Conservation (phyloP, 2,797 vertebrate genomes). For the Peromyscus nudipes region DNA sequence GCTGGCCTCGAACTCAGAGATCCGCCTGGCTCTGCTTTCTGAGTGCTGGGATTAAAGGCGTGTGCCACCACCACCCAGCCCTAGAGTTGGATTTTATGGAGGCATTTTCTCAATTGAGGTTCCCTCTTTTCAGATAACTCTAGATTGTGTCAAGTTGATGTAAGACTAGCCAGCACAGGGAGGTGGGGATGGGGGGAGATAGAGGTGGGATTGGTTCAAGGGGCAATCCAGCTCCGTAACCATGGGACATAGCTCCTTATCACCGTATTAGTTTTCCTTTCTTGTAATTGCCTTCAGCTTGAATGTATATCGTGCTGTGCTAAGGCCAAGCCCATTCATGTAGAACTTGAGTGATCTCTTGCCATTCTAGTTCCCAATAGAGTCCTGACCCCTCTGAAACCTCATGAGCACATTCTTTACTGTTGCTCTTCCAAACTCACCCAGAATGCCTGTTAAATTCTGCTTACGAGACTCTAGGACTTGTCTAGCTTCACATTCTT, state of each 20-base stretch:
- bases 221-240: conserved; percentile 18
- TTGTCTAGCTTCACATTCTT: not conserved
- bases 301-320: not conserved
- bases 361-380: not conserved
- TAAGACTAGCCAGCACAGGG: not conserved
- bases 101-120: not conserved
- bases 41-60: too few species aligned
- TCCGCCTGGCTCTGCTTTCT: too few species aligned
- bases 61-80: too few species aligned
- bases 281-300: conserved; percentile 31
- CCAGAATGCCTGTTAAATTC: not conserved
- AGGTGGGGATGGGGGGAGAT: not conserved
- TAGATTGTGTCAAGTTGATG: not conserved
- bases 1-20: too few species aligned
- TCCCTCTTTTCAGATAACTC: not conserved
- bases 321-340: not conserved
- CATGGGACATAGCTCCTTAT: not conserved
- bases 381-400: not conserved
- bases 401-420: not conserved
- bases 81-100: not conserved
- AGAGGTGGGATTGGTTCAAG: conserved; percentile 8
- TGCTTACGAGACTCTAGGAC: not conserved
- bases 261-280: not conserved
- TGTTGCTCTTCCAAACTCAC: not conserved
- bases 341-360: not conserved